These are phyloP conservation scores for Tipula vernalis DNA, from an alignment of 2,888 invertebrate genomes.

Conservation along the genomic window DNA sequence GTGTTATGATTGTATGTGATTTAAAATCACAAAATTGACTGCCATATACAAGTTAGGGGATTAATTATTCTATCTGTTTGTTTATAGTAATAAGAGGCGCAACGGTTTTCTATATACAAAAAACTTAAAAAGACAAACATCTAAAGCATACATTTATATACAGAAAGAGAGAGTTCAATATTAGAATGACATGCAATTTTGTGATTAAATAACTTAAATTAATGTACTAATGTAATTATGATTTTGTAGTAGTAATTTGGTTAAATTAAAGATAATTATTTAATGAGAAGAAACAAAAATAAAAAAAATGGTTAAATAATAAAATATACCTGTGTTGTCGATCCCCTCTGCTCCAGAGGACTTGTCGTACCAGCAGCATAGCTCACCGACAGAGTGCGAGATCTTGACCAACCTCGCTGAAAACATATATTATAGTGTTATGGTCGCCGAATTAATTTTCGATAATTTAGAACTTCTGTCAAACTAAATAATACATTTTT, in stretches of 20 bases:
- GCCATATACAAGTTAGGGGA: neutral
- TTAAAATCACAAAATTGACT: neutral
- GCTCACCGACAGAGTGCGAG: constrained; percentile 79
- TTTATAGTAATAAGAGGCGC: neutral
- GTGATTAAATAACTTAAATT: neutral
- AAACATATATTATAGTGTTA: constrained; percentile 22
- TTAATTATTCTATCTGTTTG: neutral
- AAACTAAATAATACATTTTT: neutral
- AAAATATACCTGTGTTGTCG: constrained; percentile 48
- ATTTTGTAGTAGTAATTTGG: neutral
- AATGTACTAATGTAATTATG: neutral
- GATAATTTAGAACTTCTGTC: neutral
- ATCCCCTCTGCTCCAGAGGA: constrained; percentile 63
- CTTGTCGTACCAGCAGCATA: constrained; percentile 67
- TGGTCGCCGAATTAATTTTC: neutral
- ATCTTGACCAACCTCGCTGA: constrained; percentile 74
- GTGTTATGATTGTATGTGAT: neutral
- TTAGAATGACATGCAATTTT: constrained; percentile 8
- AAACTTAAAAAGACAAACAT: neutral
- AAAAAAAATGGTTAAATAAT: neutral
- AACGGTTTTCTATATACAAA: neutral
- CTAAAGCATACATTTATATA: neutral
- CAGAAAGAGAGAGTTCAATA: neutral
- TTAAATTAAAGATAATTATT: neutral
- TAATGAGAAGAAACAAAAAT: neutral